phyloP scores from a whole-genome alignment of 2,888 invertebrate species.

The Eudemis profundana region DNA sequence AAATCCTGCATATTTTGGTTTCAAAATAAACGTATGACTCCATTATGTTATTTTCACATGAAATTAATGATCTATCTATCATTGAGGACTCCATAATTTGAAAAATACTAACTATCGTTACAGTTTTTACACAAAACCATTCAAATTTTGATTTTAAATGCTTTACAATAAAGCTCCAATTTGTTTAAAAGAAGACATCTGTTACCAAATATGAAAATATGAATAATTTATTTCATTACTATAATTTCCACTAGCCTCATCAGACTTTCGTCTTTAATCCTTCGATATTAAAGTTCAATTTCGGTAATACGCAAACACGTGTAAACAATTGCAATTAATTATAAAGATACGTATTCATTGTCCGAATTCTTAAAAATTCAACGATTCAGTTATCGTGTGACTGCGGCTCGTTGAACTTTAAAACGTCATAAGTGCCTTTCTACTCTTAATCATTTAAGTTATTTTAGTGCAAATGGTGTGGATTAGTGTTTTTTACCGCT shows the following conservation, averaged over 20 bases:
- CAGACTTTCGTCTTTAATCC: not conserved
- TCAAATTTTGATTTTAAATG: too few relatives aligned
- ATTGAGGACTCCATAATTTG: too few relatives aligned
- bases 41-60: too few relatives aligned
- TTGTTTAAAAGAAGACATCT: not conserved
- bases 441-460: not conserved
- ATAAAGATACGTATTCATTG: conserved; percentile 37
- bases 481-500: conserved; percentile 16
- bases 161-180: too few relatives aligned
- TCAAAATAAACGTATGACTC: too few relatives aligned
- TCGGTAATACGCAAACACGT: not conserved
- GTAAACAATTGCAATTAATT: conserved; percentile 30
- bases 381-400: conserved; percentile 40
- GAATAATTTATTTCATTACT: not conserved
- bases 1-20: too few relatives aligned
- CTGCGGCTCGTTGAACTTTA: not conserved
- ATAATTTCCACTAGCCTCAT: not conserved
- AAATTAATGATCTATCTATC: too few relatives aligned
- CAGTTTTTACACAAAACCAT: too few relatives aligned
- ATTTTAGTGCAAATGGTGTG: not conserved
- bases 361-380: conserved; percentile 33
- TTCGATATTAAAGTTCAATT: not conserved
- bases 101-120: too few relatives aligned
- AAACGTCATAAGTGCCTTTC: not conserved
- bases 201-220: not conserved